A percentile compares a stretch with the other conserved stretches of the same genome.
Evolutionary conservation across 2,797 vertebrate genomes (phyloP).

Genomic region (Glyptemys insculpta): DNA sequence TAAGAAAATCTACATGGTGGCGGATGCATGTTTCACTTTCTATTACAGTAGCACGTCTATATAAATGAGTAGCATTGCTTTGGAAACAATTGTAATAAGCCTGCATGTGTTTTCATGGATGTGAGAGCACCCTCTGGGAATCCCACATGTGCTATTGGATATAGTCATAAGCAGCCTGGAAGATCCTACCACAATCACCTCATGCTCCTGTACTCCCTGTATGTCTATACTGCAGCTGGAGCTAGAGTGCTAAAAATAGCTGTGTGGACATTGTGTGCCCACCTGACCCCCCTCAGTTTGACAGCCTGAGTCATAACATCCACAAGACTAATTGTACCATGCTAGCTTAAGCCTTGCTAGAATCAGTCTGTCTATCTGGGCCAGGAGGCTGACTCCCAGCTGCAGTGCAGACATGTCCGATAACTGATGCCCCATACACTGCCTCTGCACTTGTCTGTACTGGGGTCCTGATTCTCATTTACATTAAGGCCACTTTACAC

Average conservation of each 20-base stretch:
- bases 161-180: not conserved
- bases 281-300: not conserved
- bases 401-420: not conserved
- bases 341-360: not conserved
- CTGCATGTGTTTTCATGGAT: rapidly evolving
- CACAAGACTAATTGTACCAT: not conserved
- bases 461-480: conserved; percentile 22
- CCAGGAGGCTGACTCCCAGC: not conserved
- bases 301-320: not conserved
- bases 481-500: not conserved
- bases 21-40: not conserved
- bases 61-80: not conserved
- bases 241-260: not conserved
- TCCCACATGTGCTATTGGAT: conserved; percentile 13
- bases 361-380: not conserved
- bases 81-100: not conserved
- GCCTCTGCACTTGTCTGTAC: not conserved
- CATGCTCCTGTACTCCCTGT: not conserved
- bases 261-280: not conserved
- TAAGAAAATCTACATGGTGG: not conserved
- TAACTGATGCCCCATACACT: conserved; percentile 21
- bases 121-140: not conserved
- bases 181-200: conserved; percentile 19
- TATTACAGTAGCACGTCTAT: not conserved
- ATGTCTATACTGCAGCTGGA: not conserved